Base-by-base conservation (phyloP, 2,888 invertebrate genomes). In the Steinernema carpocapsae region DNA sequence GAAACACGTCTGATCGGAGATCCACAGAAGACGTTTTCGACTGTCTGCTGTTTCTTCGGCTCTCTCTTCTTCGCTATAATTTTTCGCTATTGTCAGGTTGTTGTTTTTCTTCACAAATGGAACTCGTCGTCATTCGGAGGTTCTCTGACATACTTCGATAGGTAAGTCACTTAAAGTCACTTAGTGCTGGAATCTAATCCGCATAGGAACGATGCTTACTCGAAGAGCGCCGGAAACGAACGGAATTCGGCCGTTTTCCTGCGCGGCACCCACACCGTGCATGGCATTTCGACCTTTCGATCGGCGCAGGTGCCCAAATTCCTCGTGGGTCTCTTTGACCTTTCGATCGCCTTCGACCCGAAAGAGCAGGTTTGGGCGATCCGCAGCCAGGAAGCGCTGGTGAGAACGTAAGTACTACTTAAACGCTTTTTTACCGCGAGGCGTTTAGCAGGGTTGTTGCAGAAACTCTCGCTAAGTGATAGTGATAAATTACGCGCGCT, bases 91-190 rank as follows among this genome's bases (percentile, higher is more conserved):
- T 37, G 37, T 37, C 29, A 64, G 64, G 64, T 3, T 17, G 17
- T 64, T 7, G 7, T 64, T 6, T 64, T 64, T 26, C 64, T 64
- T 12, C 24, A 64, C 64, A 64, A 64, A 64, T 64, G 64, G 64
- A 64, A 64, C 32, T 64, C 32, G 12, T n/a, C 64, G 10, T 32
- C 29, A 32, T 64, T 64, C 19, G 64, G 32, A 64, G 64, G 64
- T 4, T 64, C 64, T 10, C 32, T 64, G 6, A 32, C 29, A 32
- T 64, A 64, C 32, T 32, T 29, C 32, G 32, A 64, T 29, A 64
- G 32, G 64, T 64, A 32, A 7, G 64, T n/a, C 24, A 14, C 6
- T 64, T 48, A 14, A 48, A 14, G 1, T 14, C 32, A 3, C 2
- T 24, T 56, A 7, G 26, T n/a, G n/a, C n/a, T n/a, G n/a, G n/a